Conservation (phyloP, 2,113 vertebrate species). For the Rynchops niger region DNA sequence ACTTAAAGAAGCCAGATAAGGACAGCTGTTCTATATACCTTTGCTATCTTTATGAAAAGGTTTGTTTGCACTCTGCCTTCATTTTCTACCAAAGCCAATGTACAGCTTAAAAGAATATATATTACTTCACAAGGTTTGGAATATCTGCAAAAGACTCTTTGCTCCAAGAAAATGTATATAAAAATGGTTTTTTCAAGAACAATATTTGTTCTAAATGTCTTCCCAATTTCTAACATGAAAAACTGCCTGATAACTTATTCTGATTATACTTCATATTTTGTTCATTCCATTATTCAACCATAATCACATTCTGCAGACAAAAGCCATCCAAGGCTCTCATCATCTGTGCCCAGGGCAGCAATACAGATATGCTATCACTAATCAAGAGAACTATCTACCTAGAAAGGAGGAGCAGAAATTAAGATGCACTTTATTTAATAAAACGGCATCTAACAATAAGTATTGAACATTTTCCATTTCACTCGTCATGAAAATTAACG, state of each 20-base stretch:
- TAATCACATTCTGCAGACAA: not conserved
- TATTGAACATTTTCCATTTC: not conserved
- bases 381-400: not conserved
- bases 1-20: not conserved
- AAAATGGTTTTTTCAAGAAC: not conserved
- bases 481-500: not conserved
- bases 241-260: not conserved
- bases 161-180: not conserved
- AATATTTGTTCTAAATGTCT: not conserved
- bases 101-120: not conserved
- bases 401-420: not conserved
- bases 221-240: not conserved
- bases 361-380: not conserved
- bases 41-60: not conserved
- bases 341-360: not conserved
- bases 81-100: not conserved
- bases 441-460: not conserved
- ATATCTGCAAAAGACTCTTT: not conserved
- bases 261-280: not conserved
- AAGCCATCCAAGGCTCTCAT: not conserved
- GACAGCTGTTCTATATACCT: not conserved
- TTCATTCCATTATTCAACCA: not conserved
- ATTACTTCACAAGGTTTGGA: not conserved
- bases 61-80: not conserved
- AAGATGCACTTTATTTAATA: not conserved